Conservation (phyloP, 2,888 invertebrate species). For the Hypomecis atomaria region DNA sequence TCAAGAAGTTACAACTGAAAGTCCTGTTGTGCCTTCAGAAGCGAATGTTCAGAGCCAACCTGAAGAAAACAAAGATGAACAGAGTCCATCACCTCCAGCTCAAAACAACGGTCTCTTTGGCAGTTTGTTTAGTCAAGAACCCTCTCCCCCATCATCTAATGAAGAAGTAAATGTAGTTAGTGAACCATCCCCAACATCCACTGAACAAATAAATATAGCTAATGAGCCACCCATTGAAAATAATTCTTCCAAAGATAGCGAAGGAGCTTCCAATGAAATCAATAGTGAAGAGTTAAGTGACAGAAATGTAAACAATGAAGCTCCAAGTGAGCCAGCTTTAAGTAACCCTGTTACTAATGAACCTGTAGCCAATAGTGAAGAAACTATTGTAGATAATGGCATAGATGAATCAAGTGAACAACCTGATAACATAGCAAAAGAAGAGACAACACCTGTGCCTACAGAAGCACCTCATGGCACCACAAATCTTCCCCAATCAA, state of each 20-base stretch:
- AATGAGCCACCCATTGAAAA: not conserved
- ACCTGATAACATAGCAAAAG: not conserved
- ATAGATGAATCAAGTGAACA: conserved; percentile 12
- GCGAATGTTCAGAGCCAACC: conserved; percentile 21
- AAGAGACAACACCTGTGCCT: not conserved
- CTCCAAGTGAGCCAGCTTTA: conserved; percentile 6
- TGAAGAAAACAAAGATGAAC: conserved; percentile 1
- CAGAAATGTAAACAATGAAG: conserved; percentile 1
- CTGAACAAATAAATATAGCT: conserved; percentile 1
- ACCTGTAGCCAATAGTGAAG: not conserved
- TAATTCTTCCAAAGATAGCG: no score
- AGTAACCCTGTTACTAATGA: conserved; percentile 6
- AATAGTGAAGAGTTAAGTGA: conserved; percentile 4
- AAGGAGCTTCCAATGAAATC: not conserved
- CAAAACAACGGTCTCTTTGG: conserved; percentile 11
- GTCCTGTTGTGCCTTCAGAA: conserved; percentile 11
- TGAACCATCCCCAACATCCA: not conserved
- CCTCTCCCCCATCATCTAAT: not conserved
- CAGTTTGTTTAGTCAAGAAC: conserved; percentile 18
- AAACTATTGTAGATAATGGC: conserved; percentile 9
- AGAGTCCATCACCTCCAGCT: conserved; percentile 2
- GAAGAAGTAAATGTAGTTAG: conserved; percentile 4
- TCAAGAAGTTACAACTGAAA: conserved; percentile 16
- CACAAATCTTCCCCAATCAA: conserved; percentile 1
- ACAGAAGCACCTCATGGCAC: not conserved